Evolutionary conservation across 1,140 invertebrate genomes (phyloP), one percentile per base, ranked within the genome.

Genomic region (Pseudomyrmex cubaensis): DNA sequence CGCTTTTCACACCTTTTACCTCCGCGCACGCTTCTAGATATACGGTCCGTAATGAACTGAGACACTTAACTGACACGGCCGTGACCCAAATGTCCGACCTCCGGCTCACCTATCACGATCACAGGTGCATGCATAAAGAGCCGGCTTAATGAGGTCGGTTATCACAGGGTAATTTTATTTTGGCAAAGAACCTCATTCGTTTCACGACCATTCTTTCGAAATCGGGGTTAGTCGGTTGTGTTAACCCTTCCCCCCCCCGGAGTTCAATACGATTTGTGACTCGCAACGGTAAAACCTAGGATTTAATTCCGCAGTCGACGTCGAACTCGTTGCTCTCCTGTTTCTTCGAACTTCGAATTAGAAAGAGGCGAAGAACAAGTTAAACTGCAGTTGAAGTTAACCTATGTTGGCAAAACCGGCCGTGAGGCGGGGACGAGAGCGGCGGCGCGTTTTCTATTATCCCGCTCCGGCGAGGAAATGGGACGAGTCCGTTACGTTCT

Each of bases 81-180:
- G 13, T 78, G 76, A 70, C 64, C 76, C 15, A 70, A 57, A 59
- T 78, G 52, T 35, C 59, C 76, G 76, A 70, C 44, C 66, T 78
- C 64, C 35, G n/a, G 20, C 9, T 69, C 52, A 57, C 25, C 64
- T 69, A 78, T 69, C 75, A 44, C 64, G 63, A 78, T 78, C 52
- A 57, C 52, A 78, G 64, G 64, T 70, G 76, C 76, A 70, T 78
- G 76, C 52, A 78, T 66, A 78, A 77, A 59, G 35, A 35, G 76
- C 20, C 46, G 20, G 64, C 46, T 70, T 57, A 22, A 70, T 50
- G 52, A 50, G 22, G 12, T 44, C 44, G 22, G n/a, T 80, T 80
- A 80, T 70, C 76, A 12, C 10, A 17, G 44, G 17, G 22, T n/a
- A 62, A 72, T 80, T 72, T 72, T 69, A 57, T 78, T 78, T 78